Percentiles rank a stretch among this genome's conserved stretches.
phyloP scores from a whole-genome alignment of 2,888 invertebrate species.

The Imbricaverruca yamaguchii region DNA sequence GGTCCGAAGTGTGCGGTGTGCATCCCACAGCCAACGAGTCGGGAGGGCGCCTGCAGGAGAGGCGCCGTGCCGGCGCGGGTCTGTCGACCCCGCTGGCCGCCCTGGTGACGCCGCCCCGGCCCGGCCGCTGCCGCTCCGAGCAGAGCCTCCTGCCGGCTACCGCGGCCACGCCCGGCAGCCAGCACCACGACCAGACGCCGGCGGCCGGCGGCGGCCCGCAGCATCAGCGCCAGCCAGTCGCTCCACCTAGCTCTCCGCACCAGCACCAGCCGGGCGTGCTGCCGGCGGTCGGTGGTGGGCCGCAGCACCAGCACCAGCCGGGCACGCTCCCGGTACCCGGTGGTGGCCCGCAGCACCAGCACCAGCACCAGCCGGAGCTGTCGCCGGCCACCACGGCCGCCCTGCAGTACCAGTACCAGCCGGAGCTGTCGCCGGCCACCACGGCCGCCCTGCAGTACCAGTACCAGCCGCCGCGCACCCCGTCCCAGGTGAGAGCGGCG shows the following conservation, averaged over 20 bases:
- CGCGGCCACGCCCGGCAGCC: too few relatives aligned
- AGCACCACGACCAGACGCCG: too few relatives aligned
- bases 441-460: background rate
- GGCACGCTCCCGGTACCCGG: too few relatives aligned
- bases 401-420: background rate
- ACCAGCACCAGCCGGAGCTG: background rate
- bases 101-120: background rate
- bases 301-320: too few relatives aligned
- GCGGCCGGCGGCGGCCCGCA: too few relatives aligned
- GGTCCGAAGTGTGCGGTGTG: too few relatives aligned
- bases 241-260: too few relatives aligned
- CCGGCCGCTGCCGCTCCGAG: background rate
- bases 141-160: background rate
- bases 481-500: background rate
- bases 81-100: background rate
- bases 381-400: background rate
- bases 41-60: too few relatives aligned
- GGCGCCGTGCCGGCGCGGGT: background rate
- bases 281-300: too few relatives aligned
- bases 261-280: too few relatives aligned
- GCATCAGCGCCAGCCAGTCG: too few relatives aligned
- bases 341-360: background rate
- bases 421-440: background rate
- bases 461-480: background rate
- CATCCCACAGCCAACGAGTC: too few relatives aligned